phyloP scores from a whole-genome alignment of 2,797 vertebrate genomes.

The Diplodus puntazzo region DNA sequence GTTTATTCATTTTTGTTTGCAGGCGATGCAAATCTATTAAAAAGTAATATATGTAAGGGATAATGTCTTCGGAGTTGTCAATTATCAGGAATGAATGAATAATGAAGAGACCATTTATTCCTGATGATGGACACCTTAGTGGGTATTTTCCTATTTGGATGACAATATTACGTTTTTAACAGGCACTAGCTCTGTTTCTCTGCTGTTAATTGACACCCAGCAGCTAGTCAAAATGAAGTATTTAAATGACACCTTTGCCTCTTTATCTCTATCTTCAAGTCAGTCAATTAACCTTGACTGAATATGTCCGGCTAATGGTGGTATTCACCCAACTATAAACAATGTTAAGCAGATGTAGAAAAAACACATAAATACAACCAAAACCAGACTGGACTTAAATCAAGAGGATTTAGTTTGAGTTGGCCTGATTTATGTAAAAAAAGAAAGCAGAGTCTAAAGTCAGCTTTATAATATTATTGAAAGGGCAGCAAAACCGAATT shows the following conservation, averaged over 20 bases:
- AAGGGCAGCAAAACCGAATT: background rate
- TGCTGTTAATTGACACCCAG: too few species aligned
- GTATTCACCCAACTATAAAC: too few species aligned
- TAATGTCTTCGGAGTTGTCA: too few species aligned
- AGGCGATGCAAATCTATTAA: background rate
- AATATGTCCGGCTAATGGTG: too few species aligned
- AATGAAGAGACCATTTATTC: too few species aligned
- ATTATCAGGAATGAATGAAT: too few species aligned
- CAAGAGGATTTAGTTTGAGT: background rate
- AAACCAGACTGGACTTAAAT: background rate
- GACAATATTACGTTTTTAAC: too few species aligned
- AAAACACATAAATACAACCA: background rate
- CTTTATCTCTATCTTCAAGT: background rate
- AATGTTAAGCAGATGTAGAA: background rate
- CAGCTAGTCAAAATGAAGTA: too few species aligned
- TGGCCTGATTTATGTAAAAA: background rate
- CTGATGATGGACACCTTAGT: too few species aligned
- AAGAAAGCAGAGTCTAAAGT: background rate
- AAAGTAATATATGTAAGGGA: constrained; percentile 4
- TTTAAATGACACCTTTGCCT: background rate
- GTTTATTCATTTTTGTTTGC: background rate
- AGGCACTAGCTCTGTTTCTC: too few species aligned
- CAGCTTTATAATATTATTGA: background rate
- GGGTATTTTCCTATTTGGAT: too few species aligned
- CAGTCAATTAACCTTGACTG: constrained; percentile 15